A percentile compares a stretch with the other conserved stretches of the same genome.
phyloP scores from a whole-genome alignment of 2,888 invertebrate genomes.

The Emmelina monodactyla region DNA sequence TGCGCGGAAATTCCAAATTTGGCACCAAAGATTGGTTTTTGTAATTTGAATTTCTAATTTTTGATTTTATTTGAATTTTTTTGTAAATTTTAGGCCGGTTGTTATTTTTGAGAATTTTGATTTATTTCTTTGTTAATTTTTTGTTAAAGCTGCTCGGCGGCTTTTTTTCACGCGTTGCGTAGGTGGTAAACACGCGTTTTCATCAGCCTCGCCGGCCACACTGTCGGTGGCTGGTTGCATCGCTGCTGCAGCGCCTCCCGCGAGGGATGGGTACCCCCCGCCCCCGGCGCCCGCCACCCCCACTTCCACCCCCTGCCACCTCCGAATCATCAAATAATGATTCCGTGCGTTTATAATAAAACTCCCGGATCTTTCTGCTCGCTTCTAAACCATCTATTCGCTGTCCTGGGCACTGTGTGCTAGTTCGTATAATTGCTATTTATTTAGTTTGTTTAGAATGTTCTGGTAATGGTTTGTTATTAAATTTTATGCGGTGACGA shows the following conservation, averaged over 20 bases:
- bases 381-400: not conserved
- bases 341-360: conserved; percentile 61
- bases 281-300: conserved; percentile 24
- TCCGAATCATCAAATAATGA: conserved; percentile 65
- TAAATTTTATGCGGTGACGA: conserved; percentile 37
- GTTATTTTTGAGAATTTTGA: conserved; percentile 20
- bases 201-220: conserved; percentile 60
- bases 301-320: conserved; percentile 43
- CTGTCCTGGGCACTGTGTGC: not conserved
- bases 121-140: conserved; percentile 22
- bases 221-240: conserved; percentile 52
- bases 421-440: conserved; percentile 10
- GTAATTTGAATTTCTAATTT: conserved; percentile 7
- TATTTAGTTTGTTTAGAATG: conserved; percentile 33
- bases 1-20: conserved; percentile 58
- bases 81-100: conserved; percentile 22
- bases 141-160: conserved; percentile 26
- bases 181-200: conserved; percentile 62
- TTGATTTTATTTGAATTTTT: conserved; percentile 26
- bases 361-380: conserved; percentile 19
- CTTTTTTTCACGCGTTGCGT: conserved; percentile 51
- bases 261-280: conserved; percentile 29
- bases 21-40: conserved; percentile 27
- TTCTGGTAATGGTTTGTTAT: conserved; percentile 30
- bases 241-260: conserved; percentile 45